Percentiles rank a stretch among this genome's conserved stretches.
Conservation (phyloP, 2,888 invertebrate genomes). For the Meta bourneti region DNA sequence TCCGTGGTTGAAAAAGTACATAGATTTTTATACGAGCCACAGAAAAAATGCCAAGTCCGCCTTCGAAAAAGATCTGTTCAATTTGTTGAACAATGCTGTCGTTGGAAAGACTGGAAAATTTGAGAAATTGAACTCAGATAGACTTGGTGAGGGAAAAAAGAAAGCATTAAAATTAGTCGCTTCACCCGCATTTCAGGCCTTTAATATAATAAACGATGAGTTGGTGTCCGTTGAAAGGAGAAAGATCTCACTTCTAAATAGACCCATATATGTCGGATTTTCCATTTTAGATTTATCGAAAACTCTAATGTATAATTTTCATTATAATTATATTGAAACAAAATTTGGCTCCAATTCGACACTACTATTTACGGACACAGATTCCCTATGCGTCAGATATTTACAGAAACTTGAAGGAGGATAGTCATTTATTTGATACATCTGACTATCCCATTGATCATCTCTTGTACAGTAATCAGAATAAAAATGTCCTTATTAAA, state of each 20-base stretch:
- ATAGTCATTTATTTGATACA: neutral
- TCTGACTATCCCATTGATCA: slow-evolving; percentile 57
- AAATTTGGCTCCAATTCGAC: slow-evolving; percentile 77
- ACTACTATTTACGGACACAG: slow-evolving; percentile 79
- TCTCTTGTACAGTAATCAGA: neutral
- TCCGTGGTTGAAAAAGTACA: slow-evolving; percentile 69
- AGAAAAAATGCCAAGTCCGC: slow-evolving; percentile 78
- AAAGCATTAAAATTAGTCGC: slow-evolving; percentile 35
- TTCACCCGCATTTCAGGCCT: slow-evolving; percentile 59
- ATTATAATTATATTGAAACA: slow-evolving; percentile 77
- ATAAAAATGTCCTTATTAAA: neutral
- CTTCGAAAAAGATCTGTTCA: slow-evolving; percentile 81
- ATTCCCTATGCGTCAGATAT: slow-evolving; percentile 77
- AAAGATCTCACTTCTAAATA: slow-evolving; percentile 75
- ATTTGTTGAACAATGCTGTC: slow-evolving; percentile 80
- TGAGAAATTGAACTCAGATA: slow-evolving; percentile 78
- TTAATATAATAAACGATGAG: slow-evolving; percentile 36
- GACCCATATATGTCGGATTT: slow-evolving; percentile 78
- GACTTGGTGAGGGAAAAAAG: slow-evolving; percentile 69
- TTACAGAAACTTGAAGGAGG: slow-evolving; percentile 78
- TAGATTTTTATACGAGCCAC: slow-evolving; percentile 75
- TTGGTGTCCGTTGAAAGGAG: slow-evolving; percentile 34
- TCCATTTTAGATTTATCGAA: slow-evolving; percentile 79
- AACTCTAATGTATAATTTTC: slow-evolving; percentile 78
- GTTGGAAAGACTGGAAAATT: slow-evolving; percentile 80